Evolutionary conservation across 2,113 vertebrate species (phyloP).

Genomic region (Cinclus cinclus): DNA sequence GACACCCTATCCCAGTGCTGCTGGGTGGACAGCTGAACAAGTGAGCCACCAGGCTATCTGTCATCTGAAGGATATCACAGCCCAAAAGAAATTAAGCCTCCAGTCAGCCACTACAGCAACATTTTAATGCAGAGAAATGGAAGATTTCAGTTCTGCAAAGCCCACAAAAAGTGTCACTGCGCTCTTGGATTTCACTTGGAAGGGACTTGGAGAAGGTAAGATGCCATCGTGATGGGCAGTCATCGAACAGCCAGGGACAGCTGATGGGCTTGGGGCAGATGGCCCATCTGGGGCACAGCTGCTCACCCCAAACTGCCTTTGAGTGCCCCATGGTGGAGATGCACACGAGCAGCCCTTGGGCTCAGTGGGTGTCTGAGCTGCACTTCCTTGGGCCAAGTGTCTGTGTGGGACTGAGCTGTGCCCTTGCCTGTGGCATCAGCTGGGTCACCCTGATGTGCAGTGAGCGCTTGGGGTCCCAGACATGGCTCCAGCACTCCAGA

Average conservation of each 20-base stretch:
- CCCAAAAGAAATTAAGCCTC: background rate
- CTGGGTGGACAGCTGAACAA: accelerated
- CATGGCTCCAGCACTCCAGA: background rate
- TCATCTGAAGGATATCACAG: background rate
- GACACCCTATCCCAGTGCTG: background rate
- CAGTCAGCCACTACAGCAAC: background rate
- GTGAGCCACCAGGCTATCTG: background rate
- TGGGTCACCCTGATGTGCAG: background rate
- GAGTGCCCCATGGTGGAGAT: accelerated
- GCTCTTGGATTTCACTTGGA: background rate
- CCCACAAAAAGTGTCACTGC: background rate
- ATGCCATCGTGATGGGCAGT: accelerated
- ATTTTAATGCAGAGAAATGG: background rate
- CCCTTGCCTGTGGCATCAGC: background rate
- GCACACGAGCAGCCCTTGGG: accelerated
- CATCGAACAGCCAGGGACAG: background rate
- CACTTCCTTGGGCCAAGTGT: accelerated
- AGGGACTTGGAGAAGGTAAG: background rate
- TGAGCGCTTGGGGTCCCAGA: background rate
- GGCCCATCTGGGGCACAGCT: background rate
- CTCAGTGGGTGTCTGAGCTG: accelerated
- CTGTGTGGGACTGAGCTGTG: accelerated
- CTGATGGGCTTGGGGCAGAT: accelerated
- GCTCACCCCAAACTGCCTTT: accelerated
- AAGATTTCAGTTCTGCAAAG: background rate